Percentiles rank a stretch among this genome's conserved stretches.
Evolutionary conservation across 2,113 vertebrate species (phyloP).

Genomic region (Thryonomys swinderianus): DNA sequence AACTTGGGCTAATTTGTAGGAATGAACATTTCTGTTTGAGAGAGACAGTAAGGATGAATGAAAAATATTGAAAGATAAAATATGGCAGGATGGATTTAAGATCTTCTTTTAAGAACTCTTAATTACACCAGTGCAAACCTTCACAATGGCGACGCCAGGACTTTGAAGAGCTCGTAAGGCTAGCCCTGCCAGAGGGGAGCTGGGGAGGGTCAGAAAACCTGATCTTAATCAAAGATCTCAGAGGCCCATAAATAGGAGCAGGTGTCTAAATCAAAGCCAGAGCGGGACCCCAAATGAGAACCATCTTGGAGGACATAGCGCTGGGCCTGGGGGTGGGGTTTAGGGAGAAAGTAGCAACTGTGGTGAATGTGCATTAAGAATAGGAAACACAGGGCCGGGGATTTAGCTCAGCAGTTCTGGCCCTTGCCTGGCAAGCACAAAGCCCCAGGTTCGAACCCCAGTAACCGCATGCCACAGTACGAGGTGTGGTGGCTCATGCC

Average conservation of each 20-base stretch:
- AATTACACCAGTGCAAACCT: constrained; percentile 68
- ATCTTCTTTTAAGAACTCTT: constrained; percentile 65
- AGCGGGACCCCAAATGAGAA: constrained; percentile 60
- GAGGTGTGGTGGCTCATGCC: too few species aligned
- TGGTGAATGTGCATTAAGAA: constrained; percentile 57
- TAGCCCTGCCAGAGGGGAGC: constrained; percentile 50
- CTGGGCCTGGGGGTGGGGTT: constrained; percentile 38
- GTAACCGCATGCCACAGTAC: too few species aligned
- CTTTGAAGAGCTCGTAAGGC: constrained; percentile 68
- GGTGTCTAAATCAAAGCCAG: constrained; percentile 75
- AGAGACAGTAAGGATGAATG: neutral
- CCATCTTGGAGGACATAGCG: constrained; percentile 48
- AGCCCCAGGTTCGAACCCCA: too few species aligned
- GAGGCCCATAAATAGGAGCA: constrained; percentile 78
- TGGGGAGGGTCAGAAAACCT: constrained; percentile 64
- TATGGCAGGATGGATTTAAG: constrained; percentile 54
- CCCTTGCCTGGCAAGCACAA: too few species aligned
- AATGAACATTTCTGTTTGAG: constrained; percentile 40
- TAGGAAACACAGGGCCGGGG: too few species aligned
- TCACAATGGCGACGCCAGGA: constrained; percentile 63
- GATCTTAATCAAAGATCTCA: constrained; percentile 73
- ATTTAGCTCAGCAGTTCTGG: too few species aligned
- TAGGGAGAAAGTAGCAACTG: constrained; percentile 75
- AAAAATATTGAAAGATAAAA: constrained; percentile 46
- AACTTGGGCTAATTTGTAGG: neutral